Evolutionary conservation across 2,888 invertebrate genomes (phyloP), one percentile per base, ranked within the genome.

Genomic region (Heliconius ismenius): DNA sequence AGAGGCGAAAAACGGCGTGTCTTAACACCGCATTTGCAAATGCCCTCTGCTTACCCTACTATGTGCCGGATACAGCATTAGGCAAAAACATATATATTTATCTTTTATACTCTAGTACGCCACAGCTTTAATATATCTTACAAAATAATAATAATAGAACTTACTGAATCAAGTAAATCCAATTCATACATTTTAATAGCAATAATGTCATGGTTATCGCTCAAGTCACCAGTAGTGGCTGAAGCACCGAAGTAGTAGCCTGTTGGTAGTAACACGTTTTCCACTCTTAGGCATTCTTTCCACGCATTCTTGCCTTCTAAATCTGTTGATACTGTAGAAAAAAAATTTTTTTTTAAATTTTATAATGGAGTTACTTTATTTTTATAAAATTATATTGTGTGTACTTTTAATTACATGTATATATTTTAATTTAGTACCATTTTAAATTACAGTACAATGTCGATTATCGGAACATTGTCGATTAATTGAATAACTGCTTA

Each of bases 221-320:
- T 97, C 67, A 99, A 94, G 89, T 99, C 99, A 3, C 99, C 99
- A 0, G 99, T 99, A 1, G 98, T 98, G 0, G 99, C 98, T 0
- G 98, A 97, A 7, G 98, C 95, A 3, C 99, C 99, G 89, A 99
- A 97, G 92, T 95, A 98, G 92, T 99, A 99, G 0, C 98, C 98
- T 0, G 99, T 98, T 0, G 99, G 99, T 15, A 99, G 94, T 78
- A 96, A 95, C 0, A 99, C 98, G 69, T 98, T 98, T 83, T 96
- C 95, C 0, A 98, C 98, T 75, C 95, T 95, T 84, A 99, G 96
- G 86, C 99, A 99, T 85, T 97, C 97, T 85, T 98, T 98, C 99
- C 99, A 99, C 1, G 97, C 97, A 83, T 97, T 97, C 89, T 97
- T 98, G 85, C 98, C 98, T 82, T 98, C 98, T 69, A 99, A 95